Conservation (phyloP, 2,797 vertebrate genomes). For the Pseudochirops cupreus region DNA sequence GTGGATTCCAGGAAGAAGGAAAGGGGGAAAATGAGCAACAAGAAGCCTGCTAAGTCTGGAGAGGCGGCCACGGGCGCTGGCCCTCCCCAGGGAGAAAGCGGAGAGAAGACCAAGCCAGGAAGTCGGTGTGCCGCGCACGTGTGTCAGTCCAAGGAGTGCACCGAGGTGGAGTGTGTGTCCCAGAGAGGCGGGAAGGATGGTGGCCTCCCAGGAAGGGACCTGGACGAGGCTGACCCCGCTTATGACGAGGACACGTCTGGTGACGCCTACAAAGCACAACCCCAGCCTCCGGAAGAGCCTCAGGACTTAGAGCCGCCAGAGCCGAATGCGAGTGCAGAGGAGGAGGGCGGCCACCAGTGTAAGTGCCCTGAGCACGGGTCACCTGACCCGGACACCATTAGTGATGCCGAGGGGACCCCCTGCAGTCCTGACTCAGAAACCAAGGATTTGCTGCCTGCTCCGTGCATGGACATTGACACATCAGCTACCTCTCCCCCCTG, state of each 20-base stretch:
- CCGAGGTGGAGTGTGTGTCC: constrained; percentile 79
- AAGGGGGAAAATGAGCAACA: constrained; percentile 85
- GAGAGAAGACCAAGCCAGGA: constrained; percentile 77
- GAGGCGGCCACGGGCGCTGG: constrained; percentile 81
- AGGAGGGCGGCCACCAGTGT: constrained; percentile 71
- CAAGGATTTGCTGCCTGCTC: constrained; percentile 73
- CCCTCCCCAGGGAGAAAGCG: constrained; percentile 75
- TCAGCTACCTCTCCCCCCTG: constrained; percentile 87
- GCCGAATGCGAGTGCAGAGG: constrained; percentile 77
- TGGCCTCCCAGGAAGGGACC: constrained; percentile 73
- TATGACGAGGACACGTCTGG: constrained; percentile 73
- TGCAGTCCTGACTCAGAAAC: constrained; percentile 75
- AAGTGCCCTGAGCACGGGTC: constrained; percentile 79
- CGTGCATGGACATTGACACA: constrained; percentile 75
- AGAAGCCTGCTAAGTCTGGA: constrained; percentile 82
- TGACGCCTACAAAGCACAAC: constrained; percentile 82
- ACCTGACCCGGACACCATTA: constrained; percentile 75
- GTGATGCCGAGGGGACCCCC: constrained; percentile 81
- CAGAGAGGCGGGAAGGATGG: constrained; percentile 79
- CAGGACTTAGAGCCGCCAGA: constrained; percentile 77
- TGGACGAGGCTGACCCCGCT: constrained; percentile 75
- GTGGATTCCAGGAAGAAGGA: constrained; percentile 85
- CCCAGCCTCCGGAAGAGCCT: constrained; percentile 79
- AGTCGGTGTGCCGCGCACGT: constrained; percentile 68
- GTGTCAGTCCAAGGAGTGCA: constrained; percentile 79